Conservation (phyloP, 2,797 vertebrate species). For the Alca torda region DNA sequence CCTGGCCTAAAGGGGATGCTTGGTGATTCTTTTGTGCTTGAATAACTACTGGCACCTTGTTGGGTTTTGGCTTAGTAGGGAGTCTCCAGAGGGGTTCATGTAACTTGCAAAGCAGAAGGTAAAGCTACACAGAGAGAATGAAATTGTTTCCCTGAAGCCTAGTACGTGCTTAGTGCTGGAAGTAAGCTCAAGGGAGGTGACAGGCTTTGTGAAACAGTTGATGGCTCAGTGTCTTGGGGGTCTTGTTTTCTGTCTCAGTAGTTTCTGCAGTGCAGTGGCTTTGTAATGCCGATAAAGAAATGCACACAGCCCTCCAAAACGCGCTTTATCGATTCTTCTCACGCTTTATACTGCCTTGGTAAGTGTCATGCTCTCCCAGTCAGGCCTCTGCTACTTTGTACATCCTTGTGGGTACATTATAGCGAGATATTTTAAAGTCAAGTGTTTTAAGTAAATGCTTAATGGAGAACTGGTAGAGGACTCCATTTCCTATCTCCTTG, state of each 20-base stretch:
- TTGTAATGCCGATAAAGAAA: constrained; percentile 94
- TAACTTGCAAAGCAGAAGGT: background rate
- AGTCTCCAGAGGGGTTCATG: background rate
- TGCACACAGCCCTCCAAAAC: constrained; percentile 88
- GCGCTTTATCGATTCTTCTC: constrained; percentile 91
- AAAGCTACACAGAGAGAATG: background rate
- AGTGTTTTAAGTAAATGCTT: background rate
- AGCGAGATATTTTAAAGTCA: background rate
- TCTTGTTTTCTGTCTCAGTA: constrained; percentile 72
- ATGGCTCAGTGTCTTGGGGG: background rate
- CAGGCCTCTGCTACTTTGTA: background rate
- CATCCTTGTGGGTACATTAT: background rate
- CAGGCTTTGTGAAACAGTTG: background rate
- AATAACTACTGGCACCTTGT: background rate
- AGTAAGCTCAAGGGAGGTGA: background rate
- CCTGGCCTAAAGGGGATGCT: background rate
- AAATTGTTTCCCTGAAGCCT: background rate
- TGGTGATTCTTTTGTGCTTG: background rate
- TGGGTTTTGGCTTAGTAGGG: background rate
- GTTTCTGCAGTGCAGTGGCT: constrained; percentile 98
- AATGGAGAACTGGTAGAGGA: background rate
- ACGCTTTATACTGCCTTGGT: constrained; percentile 91
- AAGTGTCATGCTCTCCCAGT: background rate
- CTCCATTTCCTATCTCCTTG: background rate
- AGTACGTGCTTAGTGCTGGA: background rate